A percentile compares a stretch with the other conserved stretches of the same genome.
These are phyloP conservation scores for Verasper variegatus DNA, from an alignment of 2,113 vertebrate species.

Conservation along the genomic window DNA sequence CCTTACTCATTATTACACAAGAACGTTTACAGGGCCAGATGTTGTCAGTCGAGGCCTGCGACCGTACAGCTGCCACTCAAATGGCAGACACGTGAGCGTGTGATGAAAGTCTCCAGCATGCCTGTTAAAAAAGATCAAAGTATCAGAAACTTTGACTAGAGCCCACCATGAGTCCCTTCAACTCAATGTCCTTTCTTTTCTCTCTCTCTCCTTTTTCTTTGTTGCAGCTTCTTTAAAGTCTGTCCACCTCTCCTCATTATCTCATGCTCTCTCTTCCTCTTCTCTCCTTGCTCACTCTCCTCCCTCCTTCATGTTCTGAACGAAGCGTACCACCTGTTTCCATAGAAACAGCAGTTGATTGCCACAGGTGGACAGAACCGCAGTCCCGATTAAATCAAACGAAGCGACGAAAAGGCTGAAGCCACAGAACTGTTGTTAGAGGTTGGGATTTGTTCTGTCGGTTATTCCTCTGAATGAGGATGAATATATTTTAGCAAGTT, in stretches of 20 bases:
- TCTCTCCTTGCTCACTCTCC: not conserved
- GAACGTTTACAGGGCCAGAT: conserved; percentile 1
- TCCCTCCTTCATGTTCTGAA: conserved; percentile 47
- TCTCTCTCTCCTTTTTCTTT: conserved; percentile 10
- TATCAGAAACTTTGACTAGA: not conserved
- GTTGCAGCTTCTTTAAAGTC: conserved; percentile 9
- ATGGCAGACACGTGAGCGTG: not conserved
- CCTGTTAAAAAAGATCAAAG: conserved; percentile 21
- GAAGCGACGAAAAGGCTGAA: conserved; percentile 9
- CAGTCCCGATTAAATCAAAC: conserved; percentile 60
- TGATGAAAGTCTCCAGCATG: not conserved
- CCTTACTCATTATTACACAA: not conserved
- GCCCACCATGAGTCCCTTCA: not conserved
- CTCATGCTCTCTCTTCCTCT: conserved; percentile 27
- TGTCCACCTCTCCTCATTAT: conserved; percentile 45
- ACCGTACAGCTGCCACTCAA: not conserved
- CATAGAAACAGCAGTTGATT: conserved; percentile 79
- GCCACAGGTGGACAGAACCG: conserved; percentile 61
- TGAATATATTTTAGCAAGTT: too few relatives aligned
- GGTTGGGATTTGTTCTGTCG: not conserved
- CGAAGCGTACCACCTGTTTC: conserved; percentile 71
- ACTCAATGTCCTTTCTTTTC: not conserved
- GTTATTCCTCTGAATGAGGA: too few relatives aligned
- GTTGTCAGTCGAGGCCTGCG: not conserved
- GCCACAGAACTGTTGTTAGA: not conserved